Evolutionary conservation across 1,140 invertebrate genomes (phyloP).

Genomic region (Archegozetes longisetosus): DNA sequence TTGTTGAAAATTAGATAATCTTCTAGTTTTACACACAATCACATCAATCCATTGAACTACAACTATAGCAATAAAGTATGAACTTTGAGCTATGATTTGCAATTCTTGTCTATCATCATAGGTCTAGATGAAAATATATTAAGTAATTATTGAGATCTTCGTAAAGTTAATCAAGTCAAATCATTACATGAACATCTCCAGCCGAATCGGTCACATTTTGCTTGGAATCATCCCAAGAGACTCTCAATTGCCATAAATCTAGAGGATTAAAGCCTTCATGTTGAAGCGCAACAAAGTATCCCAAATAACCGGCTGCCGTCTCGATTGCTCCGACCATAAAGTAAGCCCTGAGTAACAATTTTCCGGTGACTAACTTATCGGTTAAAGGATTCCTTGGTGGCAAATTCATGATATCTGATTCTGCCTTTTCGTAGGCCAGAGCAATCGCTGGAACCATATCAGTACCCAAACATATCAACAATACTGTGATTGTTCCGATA

Average conservation of each 20-base stretch:
- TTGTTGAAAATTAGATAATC: conserved; percentile 44
- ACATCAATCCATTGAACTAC: conserved; percentile 52
- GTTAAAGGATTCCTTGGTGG: conserved; percentile 78
- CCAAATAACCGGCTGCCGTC: conserved; percentile 34
- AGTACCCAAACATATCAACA: conserved; percentile 98
- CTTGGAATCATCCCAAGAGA: not conserved
- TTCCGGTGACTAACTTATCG: conserved; percentile 98
- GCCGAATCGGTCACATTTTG: not conserved
- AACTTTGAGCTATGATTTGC: conserved; percentile 75
- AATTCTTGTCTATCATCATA: conserved; percentile 84
- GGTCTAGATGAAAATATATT: conserved; percentile 38
- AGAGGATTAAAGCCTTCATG: conserved; percentile 34
- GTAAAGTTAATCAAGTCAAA: not conserved
- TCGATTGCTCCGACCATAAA: conserved; percentile 37
- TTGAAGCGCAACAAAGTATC: conserved; percentile 83
- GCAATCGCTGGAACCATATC: conserved; percentile 99
- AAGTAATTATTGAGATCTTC: conserved; percentile 23
- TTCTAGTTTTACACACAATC: conserved; percentile 48
- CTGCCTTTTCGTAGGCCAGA: conserved; percentile 91
- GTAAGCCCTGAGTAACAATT: conserved; percentile 44
- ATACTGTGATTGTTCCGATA: conserved; percentile 92
- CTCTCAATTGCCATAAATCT: not conserved
- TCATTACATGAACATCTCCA: not conserved
- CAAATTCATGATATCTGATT: conserved; percentile 85
- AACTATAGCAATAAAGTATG: conserved; percentile 48